Evolutionary conservation across 2,113 vertebrate genomes (phyloP).

Genomic region (Litocranius walleri): DNA sequence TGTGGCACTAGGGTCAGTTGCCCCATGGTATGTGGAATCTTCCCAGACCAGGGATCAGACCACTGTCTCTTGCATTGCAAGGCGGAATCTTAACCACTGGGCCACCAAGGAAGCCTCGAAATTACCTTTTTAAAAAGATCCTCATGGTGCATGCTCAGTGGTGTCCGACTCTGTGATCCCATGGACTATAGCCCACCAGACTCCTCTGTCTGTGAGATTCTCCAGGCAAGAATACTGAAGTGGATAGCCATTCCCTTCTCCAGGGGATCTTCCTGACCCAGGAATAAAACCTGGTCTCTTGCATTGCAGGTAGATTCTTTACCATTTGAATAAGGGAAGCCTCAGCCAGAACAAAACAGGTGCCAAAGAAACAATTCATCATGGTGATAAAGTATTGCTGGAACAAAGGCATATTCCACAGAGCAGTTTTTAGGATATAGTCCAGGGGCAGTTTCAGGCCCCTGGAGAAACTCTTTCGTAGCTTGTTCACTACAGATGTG

Average conservation of each 20-base stretch:
- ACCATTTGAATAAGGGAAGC: neutral
- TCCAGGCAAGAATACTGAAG: neutral
- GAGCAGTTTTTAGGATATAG: neutral
- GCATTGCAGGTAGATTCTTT: neutral
- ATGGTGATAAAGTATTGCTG: neutral
- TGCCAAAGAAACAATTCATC: neutral
- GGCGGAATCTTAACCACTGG: neutral
- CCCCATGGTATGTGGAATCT: neutral
- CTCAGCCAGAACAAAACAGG: neutral
- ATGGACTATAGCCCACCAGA: neutral
- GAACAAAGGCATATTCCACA: neutral
- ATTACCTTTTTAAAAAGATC: neutral
- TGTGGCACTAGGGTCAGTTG: neutral
- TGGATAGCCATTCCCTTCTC: neutral
- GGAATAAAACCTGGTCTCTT: neutral
- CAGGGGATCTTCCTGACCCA: neutral
- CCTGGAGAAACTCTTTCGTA: neutral
- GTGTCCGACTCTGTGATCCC: neutral
- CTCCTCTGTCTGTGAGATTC: neutral
- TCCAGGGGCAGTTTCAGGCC: neutral
- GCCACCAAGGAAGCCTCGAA: neutral
- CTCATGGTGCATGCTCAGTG: neutral
- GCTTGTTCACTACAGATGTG: neutral
- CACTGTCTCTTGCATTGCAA: neutral
- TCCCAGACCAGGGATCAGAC: neutral